phyloP scores from a whole-genome alignment of 2,888 invertebrate species.

The Blera fallax region DNA sequence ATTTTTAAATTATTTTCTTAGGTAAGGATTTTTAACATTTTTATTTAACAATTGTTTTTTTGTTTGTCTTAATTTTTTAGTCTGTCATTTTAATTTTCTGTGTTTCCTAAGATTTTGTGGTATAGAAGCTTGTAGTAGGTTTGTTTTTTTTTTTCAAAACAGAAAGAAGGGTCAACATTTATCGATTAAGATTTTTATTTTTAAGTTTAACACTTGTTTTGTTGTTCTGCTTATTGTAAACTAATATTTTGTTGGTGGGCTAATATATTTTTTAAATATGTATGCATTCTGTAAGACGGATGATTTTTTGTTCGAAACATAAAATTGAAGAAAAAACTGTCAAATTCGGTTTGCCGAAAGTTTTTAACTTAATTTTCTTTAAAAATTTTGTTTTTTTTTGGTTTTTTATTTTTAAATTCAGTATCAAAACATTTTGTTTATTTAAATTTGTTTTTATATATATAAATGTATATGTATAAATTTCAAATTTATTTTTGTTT shows the following conservation, averaged over 20 bases:
- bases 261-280: conserved; percentile 10
- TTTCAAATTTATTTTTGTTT: conserved; percentile 38
- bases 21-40: conserved; percentile 29
- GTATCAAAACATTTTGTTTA: conserved; percentile 61
- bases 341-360: conserved; percentile 41
- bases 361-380: not conserved
- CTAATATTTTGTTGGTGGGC: conserved; percentile 44
- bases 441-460: conserved; percentile 33
- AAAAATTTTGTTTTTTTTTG: not conserved
- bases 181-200: not conserved
- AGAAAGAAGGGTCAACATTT: not conserved
- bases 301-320: not conserved
- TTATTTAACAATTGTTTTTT: conserved; percentile 45
- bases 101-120: not conserved
- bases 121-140: conserved; percentile 7
- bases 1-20: not conserved
- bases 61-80: not conserved
- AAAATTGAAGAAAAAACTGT: conserved; percentile 5
- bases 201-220: not conserved
- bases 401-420: conserved; percentile 49
- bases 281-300: conserved; percentile 38
- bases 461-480: conserved; percentile 65
- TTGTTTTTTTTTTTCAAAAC: not conserved
- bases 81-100: not conserved
- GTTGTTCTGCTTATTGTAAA: conserved; percentile 15